Conservation (phyloP, 2,113 vertebrate genomes). For the Tetrax tetrax region DNA sequence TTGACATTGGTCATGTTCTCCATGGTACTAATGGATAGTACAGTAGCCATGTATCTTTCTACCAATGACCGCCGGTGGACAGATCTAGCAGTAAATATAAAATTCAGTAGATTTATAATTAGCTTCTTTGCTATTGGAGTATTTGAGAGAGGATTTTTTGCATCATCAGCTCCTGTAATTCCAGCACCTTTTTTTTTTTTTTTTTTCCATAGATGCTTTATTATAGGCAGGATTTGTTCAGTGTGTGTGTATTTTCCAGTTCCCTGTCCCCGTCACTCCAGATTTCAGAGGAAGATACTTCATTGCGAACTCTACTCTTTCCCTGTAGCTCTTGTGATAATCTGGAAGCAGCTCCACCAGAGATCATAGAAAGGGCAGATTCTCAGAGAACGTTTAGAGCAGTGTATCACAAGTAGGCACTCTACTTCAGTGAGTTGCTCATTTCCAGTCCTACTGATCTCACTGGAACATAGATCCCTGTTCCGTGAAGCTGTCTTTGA, state of each 20-base stretch:
- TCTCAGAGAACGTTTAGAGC: neutral
- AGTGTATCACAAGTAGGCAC: neutral
- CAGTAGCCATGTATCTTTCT: neutral
- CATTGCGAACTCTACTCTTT: neutral
- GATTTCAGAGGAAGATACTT: neutral
- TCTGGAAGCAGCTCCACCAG: neutral
- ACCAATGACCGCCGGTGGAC: neutral
- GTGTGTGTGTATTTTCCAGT: neutral
- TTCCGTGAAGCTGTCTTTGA: neutral
- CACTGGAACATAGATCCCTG: neutral
- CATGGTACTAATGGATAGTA: neutral
- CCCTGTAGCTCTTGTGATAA: neutral
- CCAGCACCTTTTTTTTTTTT: neutral
- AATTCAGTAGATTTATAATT: neutral
- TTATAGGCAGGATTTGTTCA: neutral
- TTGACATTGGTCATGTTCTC: neutral
- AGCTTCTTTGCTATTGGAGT: neutral
- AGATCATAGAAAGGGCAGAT: neutral
- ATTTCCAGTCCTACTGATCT: neutral
- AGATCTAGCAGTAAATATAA: neutral
- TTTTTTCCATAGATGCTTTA: neutral
- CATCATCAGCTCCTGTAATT: neutral
- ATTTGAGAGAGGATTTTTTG: neutral
- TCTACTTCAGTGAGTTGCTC: neutral
- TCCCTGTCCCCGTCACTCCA: neutral